These are phyloP conservation scores for Peribatodes rhomboidaria DNA, from an alignment of 2,888 invertebrate genomes.

Conservation along the genomic window DNA sequence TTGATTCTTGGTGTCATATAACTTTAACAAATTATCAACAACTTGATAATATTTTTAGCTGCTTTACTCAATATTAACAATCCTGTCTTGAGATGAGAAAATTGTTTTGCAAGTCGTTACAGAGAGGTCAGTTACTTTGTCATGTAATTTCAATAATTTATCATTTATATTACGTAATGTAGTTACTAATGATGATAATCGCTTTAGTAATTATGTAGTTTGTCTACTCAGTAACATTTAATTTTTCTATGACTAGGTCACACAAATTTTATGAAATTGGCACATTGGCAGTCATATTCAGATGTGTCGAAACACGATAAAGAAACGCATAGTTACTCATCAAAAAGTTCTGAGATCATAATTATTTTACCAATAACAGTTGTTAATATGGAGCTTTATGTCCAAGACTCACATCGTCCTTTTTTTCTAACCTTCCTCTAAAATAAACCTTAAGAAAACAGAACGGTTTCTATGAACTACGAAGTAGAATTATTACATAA, in stretches of 20 bases:
- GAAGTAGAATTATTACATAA: conserved; percentile 47
- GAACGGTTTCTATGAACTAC: conserved; percentile 18
- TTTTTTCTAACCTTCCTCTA: too few relatives aligned
- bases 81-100: conserved; percentile 55
- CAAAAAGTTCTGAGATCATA: too few relatives aligned
- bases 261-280: too few relatives aligned
- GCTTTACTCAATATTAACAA: conserved; percentile 36
- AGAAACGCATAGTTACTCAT: too few relatives aligned
- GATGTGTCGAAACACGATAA: too few relatives aligned
- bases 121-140: conserved; percentile 57
- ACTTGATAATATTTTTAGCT: background rate
- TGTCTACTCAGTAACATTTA: conserved; percentile 29
- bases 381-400: too few relatives aligned
- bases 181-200: conserved; percentile 53
- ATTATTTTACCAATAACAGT: too few relatives aligned
- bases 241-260: background rate
- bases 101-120: conserved; percentile 51
- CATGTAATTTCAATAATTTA: conserved; percentile 52
- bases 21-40: background rate
- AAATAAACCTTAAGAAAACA: conserved; percentile 33
- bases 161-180: conserved; percentile 55
- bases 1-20: background rate
- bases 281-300: too few relatives aligned
- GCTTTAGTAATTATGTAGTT: conserved; percentile 44
- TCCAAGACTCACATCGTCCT: too few relatives aligned